Conservation (phyloP, 1,140 invertebrate species). For the Cotesia vestalis region DNA sequence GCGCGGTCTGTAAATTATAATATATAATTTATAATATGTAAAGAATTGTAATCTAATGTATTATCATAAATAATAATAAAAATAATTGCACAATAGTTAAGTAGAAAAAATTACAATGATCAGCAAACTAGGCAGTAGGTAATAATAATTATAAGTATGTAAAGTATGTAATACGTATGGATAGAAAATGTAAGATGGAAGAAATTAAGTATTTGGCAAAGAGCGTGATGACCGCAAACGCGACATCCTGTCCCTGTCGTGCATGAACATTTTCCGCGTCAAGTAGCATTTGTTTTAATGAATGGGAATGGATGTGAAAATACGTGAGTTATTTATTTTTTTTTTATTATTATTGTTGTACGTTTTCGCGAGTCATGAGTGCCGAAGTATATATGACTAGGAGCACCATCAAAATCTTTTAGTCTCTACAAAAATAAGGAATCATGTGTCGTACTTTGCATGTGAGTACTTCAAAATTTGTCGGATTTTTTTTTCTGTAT, state of each 20-base stretch:
- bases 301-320: constrained; percentile 33
- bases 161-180: background rate
- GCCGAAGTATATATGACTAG: constrained; percentile 55
- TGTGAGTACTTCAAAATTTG: too few species aligned
- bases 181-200: constrained; percentile 3
- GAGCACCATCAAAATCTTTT: constrained; percentile 48
- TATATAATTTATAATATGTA: too few species aligned
- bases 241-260: constrained; percentile 38
- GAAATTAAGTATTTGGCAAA: constrained; percentile 22
- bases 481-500: too few species aligned
- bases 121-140: too few species aligned
- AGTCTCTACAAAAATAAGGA: constrained; percentile 52
- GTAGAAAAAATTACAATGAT: background rate
- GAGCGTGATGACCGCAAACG: constrained; percentile 26
- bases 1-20: too few species aligned
- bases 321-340: constrained; percentile 27
- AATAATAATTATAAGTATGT: background rate
- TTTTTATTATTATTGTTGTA: too few species aligned
- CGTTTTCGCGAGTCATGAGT: too few species aligned
- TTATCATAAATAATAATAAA: too few species aligned
- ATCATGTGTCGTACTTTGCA: too few species aligned
- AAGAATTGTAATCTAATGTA: too few species aligned
- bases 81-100: background rate
- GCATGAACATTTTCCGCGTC: constrained; percentile 36
- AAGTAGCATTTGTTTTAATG: constrained; percentile 38